These are phyloP conservation scores for Hydractinia symbiolongicarpus DNA, from an alignment of 30 jellyfish, hydroid and myxozoan genomes.

Conservation along the genomic window DNA sequence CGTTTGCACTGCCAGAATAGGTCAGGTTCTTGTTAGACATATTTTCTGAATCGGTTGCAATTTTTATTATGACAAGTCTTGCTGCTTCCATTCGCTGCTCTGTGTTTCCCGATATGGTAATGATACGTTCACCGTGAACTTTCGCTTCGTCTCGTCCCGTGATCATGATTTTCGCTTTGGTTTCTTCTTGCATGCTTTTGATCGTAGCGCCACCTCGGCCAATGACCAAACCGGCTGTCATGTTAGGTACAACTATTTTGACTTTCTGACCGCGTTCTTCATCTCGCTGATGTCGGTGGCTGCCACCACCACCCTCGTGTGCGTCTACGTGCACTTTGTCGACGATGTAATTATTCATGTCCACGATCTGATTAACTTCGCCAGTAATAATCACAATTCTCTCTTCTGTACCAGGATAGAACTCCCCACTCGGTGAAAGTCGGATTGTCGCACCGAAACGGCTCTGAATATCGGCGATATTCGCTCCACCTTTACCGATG, in stretches of 20 bases:
- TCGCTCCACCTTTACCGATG: slow-evolving; percentile 91
- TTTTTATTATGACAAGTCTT: slow-evolving; percentile 54
- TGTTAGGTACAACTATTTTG: slow-evolving; percentile 89
- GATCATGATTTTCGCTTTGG: slow-evolving; percentile 84
- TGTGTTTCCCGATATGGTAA: slow-evolving; percentile 75
- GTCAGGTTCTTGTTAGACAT: slow-evolving; percentile 77
- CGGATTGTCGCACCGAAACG: slow-evolving; percentile 89
- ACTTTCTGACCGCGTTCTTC: slow-evolving; percentile 63
- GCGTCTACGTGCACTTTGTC: slow-evolving; percentile 86
- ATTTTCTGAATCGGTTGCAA: slow-evolving; percentile 86
- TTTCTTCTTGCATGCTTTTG: slow-evolving; percentile 68
- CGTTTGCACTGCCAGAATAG: slow-evolving; percentile 28
- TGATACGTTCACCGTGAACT: slow-evolving; percentile 92
- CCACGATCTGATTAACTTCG: slow-evolving; percentile 82
- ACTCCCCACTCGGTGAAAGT: slow-evolving; percentile 85
- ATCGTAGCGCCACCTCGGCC: slow-evolving; percentile 97
- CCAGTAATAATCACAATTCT: slow-evolving; percentile 91
- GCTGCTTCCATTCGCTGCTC: slow-evolving; percentile 91
- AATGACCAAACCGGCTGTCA: slow-evolving; percentile 90
- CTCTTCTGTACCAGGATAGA: slow-evolving; percentile 94
- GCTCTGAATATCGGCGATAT: slow-evolving; percentile 75
- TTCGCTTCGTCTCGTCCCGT: slow-evolving; percentile 86
- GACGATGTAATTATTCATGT: slow-evolving; percentile 77
- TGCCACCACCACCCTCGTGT: slow-evolving; percentile 31
- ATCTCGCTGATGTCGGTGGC: slow-evolving; percentile 21